Evolutionary conservation across 2,797 vertebrate species (phyloP).

Genomic region (Pogoniulus pusillus): DNA sequence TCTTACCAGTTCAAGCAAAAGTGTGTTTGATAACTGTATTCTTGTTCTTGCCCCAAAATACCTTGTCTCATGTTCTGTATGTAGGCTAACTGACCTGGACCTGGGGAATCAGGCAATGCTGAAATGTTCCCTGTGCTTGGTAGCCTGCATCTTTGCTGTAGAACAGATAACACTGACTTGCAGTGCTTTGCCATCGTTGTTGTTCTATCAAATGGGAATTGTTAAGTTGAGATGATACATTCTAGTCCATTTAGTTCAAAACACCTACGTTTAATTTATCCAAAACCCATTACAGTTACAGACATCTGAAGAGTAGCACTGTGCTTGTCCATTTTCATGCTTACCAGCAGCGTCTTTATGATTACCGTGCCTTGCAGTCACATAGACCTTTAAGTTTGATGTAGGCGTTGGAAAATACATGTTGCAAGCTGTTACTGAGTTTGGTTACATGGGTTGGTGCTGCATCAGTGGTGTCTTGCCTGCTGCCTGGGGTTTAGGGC

Average conservation of each 20-base stretch:
- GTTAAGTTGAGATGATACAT: not conserved
- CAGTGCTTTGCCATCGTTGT: not conserved
- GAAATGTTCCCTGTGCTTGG: rapidly evolving
- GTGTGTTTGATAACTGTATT: not conserved
- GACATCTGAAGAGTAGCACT: not conserved
- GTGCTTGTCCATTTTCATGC: not conserved
- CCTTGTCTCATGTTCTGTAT: not conserved
- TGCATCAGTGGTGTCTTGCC: rapidly evolving
- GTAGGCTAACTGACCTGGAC: not conserved
- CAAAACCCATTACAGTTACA: not conserved
- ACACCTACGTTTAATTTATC: not conserved
- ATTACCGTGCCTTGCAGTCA: not conserved
- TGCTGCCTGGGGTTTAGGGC: rapidly evolving
- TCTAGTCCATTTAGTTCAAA: not conserved
- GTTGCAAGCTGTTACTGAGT: not conserved
- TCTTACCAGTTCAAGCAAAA: not conserved
- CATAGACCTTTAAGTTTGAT: not conserved
- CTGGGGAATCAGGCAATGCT: not conserved
- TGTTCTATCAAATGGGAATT: too few relatives aligned
- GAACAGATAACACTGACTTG: not conserved
- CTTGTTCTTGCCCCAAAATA: not conserved
- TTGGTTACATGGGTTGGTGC: not conserved
- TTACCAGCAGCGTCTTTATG: rapidly evolving
- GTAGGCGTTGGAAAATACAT: not conserved
- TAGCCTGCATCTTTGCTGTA: not conserved